Conservation (phyloP, 2,888 invertebrate genomes). For the Heliconius ismenius region DNA sequence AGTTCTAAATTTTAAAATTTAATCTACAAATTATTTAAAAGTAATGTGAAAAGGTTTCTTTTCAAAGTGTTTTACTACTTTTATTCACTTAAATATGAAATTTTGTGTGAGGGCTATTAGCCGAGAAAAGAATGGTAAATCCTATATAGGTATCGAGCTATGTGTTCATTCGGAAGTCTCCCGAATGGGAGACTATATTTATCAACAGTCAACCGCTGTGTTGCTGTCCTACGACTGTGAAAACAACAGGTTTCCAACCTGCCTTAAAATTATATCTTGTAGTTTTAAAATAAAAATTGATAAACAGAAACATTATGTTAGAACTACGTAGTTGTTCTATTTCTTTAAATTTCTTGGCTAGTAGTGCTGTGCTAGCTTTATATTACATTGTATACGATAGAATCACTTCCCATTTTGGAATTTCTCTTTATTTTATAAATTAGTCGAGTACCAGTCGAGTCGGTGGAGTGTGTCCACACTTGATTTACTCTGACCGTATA, state of each 20-base stretch:
- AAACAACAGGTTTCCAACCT: neutral
- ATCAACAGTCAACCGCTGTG: no score
- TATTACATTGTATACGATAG: conserved; percentile 8
- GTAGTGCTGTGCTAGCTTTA: neutral
- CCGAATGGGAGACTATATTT: no score
- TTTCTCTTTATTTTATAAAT: neutral
- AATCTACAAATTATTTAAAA: neutral
- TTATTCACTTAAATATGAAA: no score
- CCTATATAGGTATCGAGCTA: no score
- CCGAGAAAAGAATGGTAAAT: no score
- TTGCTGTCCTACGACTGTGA: neutral
- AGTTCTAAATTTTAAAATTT: conserved; percentile 27
- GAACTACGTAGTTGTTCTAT: neutral
- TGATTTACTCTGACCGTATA: no score
- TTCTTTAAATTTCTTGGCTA: conserved; percentile 19
- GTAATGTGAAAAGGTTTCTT: neutral
- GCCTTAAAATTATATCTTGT: neutral
- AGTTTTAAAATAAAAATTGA: conserved; percentile 3
- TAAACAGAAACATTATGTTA: neutral
- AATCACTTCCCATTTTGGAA: neutral
- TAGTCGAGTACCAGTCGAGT: neutral
- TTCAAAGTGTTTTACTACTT: neutral
- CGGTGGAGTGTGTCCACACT: no score
- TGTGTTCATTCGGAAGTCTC: no score
- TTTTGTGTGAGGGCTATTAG: no score